Conservation (phyloP, 64 coral and sea anemone genomes). For the Montipora foliosa region DNA sequence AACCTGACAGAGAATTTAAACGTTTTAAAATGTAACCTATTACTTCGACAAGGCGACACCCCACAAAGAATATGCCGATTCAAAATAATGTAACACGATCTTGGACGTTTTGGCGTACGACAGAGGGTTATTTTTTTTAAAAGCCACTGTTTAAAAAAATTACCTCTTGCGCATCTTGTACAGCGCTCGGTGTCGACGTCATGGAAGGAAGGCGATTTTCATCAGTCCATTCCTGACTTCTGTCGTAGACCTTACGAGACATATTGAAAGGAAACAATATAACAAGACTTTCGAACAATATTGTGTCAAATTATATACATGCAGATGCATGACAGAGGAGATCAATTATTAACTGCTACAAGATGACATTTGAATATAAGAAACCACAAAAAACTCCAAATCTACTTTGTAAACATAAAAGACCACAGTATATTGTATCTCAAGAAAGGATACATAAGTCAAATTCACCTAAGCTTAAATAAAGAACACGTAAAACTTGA, state of each 20-base stretch:
- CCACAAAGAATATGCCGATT: background rate
- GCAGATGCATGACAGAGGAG: background rate
- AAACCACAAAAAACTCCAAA: conserved; percentile 9
- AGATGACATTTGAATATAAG: conserved; percentile 44
- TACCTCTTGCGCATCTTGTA: conserved; percentile 79
- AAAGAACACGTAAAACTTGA: background rate
- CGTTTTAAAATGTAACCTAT: too few relatives aligned
- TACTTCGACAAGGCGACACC: background rate
- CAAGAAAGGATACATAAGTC: background rate
- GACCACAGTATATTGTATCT: too few relatives aligned
- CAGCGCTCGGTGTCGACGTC: conserved; percentile 22
- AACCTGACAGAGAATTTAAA: too few relatives aligned
- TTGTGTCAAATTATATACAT: background rate
- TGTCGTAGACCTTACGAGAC: conserved; percentile 70
- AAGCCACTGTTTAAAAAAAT: background rate
- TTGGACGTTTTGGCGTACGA: background rate
- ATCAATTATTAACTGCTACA: conserved; percentile 27
- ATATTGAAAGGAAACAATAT: background rate
- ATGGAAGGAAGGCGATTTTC: conserved; percentile 51
- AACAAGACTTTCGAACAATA: background rate
- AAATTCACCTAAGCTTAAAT: background rate
- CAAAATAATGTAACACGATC: background rate
- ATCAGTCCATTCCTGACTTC: conserved; percentile 73
- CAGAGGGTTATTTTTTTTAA: background rate
- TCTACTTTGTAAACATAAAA: background rate